Evolutionary conservation across 2,888 invertebrate species (phyloP).

Genomic region (Xanthostigma xanthostigma): DNA sequence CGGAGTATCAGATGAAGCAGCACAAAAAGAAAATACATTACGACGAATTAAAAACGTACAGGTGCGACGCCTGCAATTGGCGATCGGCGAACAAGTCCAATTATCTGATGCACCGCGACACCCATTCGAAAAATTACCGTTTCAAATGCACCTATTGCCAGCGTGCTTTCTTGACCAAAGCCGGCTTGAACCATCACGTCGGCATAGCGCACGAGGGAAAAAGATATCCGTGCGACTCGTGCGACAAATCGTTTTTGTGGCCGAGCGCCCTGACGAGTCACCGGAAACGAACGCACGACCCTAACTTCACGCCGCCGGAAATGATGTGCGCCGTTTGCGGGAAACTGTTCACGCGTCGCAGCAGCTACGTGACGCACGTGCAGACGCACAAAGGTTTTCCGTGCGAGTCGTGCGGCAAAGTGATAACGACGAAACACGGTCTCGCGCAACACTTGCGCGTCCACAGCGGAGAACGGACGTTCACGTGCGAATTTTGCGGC

Average conservation of each 20-base stretch:
- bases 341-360: not conserved
- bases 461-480: slow-evolving; percentile 27
- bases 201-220: slow-evolving; percentile 8
- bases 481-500: slow-evolving; percentile 7
- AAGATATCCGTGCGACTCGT: slow-evolving; percentile 19
- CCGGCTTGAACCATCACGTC: not conserved
- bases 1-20: not conserved
- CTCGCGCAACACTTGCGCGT: slow-evolving; percentile 20
- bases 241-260: slow-evolving; percentile 29
- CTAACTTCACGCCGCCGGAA: slow-evolving; percentile 3
- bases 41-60: slow-evolving; percentile 23
- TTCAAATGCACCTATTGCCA: slow-evolving; percentile 15
- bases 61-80: slow-evolving; percentile 26
- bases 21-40: slow-evolving; percentile 24
- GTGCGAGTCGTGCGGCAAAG: slow-evolving; percentile 14
- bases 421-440: slow-evolving; percentile 1
- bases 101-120: slow-evolving; percentile 20
- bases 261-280: slow-evolving; percentile 28
- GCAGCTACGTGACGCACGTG: not conserved
- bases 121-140: slow-evolving; percentile 13
- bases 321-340: slow-evolving; percentile 10
- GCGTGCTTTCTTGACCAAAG: slow-evolving; percentile 14
- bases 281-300: slow-evolving; percentile 10
- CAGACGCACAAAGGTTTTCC: slow-evolving; percentile 8
- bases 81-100: slow-evolving; percentile 12